Evolutionary conservation across 2,888 invertebrate species (phyloP), one percentile per base, ranked within the genome.

Genomic region (Dendrolimus pini): DNA sequence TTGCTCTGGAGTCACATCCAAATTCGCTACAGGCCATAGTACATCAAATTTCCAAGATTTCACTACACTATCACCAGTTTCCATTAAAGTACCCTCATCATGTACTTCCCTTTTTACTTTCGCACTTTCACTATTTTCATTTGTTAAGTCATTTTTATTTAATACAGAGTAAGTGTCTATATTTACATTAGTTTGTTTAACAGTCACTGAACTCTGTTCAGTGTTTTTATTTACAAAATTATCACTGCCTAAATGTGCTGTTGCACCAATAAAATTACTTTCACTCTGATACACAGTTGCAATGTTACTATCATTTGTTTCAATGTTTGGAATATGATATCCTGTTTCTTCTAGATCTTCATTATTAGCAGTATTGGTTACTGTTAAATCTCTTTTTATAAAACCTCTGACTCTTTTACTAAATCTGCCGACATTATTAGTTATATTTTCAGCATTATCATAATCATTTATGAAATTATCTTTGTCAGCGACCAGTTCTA

Each of bases 21-120:
- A 80, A 62, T 92, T 92, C 1, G 96, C 95, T 60, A 92, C 92
- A 7, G 96, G 96, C 96, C 96, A 96, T 81, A 95, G 92, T 7
- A 96, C 96, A 70, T 96, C 96, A 70, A 96, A 91, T 60, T 93
- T 92, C 83, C 92, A 91, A 2, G 92, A 87, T 55, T 89, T 89
- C 8, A 89, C 82, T 41, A 85, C 70, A 67, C 83, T 87, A 53
- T 88, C 88, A 54, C 84, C 82, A 10, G 85, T 85, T 63, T 89
- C 89, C 69, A 87, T 77, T 1, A 89, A 65, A 58, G 77, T 82
- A 12, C 83, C 85, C n/a, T 81, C 82, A 61, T 62, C 64, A 14
- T 71, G 71, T 47, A 76, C 66, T 61, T 81, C 85, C 56, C 88
- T 70, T 65, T 85, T 85, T 9, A 75, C 71, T 67, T 66, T 71